Conservation (phyloP, 1,140 invertebrate species). For the Drosophila lacteicornis region DNA sequence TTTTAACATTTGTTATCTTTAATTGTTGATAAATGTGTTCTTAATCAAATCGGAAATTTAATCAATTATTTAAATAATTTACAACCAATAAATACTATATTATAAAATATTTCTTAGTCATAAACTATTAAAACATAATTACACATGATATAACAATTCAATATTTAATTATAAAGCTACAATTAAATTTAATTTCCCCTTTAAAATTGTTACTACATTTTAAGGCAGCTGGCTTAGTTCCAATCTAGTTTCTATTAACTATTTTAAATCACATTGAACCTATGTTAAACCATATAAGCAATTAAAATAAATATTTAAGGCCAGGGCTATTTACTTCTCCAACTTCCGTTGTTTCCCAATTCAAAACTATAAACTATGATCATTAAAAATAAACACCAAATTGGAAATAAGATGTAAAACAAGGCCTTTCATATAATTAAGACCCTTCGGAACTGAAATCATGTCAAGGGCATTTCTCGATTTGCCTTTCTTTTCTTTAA, state of each 20-base stretch:
- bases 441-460: not conserved
- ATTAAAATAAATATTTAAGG: not conserved
- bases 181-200: not conserved
- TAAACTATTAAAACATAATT: too few relatives aligned
- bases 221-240: not conserved
- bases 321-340: not conserved
- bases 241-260: not conserved
- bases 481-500: conserved; percentile 11
- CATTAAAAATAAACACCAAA: conserved; percentile 8
- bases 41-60: not conserved
- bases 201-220: not conserved
- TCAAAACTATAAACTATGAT: conserved; percentile 2
- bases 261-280: not conserved
- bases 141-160: not conserved
- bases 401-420: conserved; percentile 2
- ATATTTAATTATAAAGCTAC: too few relatives aligned
- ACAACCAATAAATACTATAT: too few relatives aligned
- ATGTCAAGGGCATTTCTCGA: conserved; percentile 15
- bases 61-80: too few relatives aligned
- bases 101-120: too few relatives aligned
- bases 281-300: not conserved
- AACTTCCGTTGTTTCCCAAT: conserved; percentile 5
- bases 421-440: not conserved
- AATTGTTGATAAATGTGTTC: not conserved
- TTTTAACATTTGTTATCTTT: not conserved